phyloP scores from a whole-genome alignment of 2,113 vertebrate genomes.

The Rissa tridactyla region DNA sequence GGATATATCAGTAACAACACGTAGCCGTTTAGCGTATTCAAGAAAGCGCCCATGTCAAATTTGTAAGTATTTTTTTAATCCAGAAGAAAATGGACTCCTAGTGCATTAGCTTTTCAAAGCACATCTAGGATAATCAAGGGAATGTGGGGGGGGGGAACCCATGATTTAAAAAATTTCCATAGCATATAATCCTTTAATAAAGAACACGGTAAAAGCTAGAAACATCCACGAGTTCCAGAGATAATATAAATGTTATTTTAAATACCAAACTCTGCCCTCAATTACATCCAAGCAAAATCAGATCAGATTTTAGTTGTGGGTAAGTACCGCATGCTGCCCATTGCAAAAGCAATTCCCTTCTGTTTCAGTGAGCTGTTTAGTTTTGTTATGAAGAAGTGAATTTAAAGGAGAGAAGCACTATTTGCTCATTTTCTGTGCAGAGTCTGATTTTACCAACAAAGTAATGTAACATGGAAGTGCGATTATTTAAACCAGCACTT shows the following conservation, averaged over 20 bases:
- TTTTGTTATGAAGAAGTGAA: conserved; percentile 57
- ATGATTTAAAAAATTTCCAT: not conserved
- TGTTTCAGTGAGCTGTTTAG: conserved; percentile 29
- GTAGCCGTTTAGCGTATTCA: not conserved
- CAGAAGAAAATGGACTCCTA: not conserved
- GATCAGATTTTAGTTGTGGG: conserved; percentile 11
- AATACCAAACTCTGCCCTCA: conserved; percentile 54
- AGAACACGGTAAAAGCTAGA: not conserved
- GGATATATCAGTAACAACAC: not conserved
- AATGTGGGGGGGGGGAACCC: no score
- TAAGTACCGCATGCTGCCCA: not conserved
- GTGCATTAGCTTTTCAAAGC: not conserved
- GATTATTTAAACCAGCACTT: conserved; percentile 70
- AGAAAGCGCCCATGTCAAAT: not conserved
- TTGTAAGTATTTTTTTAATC: not conserved
- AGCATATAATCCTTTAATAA: not conserved
- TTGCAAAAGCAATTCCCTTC: conserved; percentile 38
- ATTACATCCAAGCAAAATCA: conserved; percentile 34
- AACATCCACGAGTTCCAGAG: not conserved
- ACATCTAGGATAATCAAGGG: not conserved
- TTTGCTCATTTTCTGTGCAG: conserved; percentile 54
- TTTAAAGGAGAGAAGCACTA: conserved; percentile 10
- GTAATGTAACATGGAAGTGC: conserved; percentile 65
- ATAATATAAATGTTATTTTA: conserved; percentile 49
- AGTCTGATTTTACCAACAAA: conserved; percentile 74